These are phyloP conservation scores for Pagrus major DNA, from an alignment of 2,113 vertebrate species.

Conservation along the genomic window DNA sequence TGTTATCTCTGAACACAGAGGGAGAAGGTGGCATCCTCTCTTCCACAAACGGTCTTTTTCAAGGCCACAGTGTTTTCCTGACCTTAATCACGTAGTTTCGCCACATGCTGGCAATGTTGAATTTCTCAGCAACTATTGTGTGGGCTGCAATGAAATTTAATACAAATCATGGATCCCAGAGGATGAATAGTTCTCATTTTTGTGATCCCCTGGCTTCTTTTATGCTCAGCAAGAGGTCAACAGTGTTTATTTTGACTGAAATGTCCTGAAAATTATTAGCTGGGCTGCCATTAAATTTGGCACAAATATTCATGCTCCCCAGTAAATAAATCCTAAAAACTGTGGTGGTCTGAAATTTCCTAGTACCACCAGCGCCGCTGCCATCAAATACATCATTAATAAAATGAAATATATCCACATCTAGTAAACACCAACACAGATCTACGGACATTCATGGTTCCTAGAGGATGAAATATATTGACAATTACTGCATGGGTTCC, in stretches of 20 bases:
- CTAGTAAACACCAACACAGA: background rate
- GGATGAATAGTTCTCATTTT: too few species aligned
- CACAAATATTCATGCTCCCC: background rate
- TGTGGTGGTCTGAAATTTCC: background rate
- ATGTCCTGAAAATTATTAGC: too few species aligned
- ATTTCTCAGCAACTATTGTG: background rate
- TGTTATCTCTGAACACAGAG: background rate
- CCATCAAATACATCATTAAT: background rate
- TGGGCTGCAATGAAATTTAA: background rate
- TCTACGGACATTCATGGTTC: background rate
- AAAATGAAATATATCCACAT: background rate
- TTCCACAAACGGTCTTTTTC: background rate
- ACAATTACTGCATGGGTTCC: background rate
- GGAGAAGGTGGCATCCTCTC: background rate
- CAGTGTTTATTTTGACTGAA: background rate
- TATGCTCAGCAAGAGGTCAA: background rate
- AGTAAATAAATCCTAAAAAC: background rate
- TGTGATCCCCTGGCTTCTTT: background rate
- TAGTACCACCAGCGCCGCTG: too few species aligned
- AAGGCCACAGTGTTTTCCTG: background rate
- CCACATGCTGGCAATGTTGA: background rate
- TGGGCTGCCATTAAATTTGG: background rate
- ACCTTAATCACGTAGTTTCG: background rate
- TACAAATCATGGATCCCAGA: background rate
- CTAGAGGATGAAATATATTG: background rate